Evolutionary conservation across 1,140 invertebrate genomes (phyloP), one percentile per base, ranked within the genome.

Genomic region (Zaprionus capensis): DNA sequence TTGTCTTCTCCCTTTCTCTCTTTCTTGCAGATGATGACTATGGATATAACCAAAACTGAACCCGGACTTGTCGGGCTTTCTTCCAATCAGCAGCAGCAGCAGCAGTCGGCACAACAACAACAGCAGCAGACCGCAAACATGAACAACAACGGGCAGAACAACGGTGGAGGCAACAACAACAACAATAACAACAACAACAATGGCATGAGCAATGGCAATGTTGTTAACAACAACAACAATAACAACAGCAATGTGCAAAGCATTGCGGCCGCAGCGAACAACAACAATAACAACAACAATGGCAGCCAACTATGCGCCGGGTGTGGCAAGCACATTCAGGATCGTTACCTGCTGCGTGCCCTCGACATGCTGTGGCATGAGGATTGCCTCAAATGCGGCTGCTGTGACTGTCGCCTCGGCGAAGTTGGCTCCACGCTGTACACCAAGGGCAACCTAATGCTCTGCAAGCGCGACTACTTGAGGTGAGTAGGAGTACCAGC

Each of bases 381-480:
- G 93, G 98, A 99, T 93, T 99, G 98, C 93, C 95, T 99, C 9
- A 99, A 99, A 93, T 99, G 98, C 93, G 97, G 97, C 67, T 99
- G 98, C 94, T 99, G 98, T 94, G 98, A 99, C 93, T 99, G 98
- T 93, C 95, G 98, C 56, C 95, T 99, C 51, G 98, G 98, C 14
- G 98, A 99, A 93, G 98, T 99, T n/a, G 98, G 98, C 28, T 98
- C 98, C 51, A 98, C 98, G 1, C 95, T 99, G 7, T 99, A 98
- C 93, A 98, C 97, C 36, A 98, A 98, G 93, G 98, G 98, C 46
- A 99, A 99, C 93, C 95, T 99, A 36, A 98, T 99, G 87, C 95
- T 99, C n/a, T 99, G 98, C 95, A 97, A 98, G 94, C 95, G 98
- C 92, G 98, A 99, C 93, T 99, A 99, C 94, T 95, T 99, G 86